A percentile compares a stretch with the other conserved stretches of the same genome.
phyloP scores from a whole-genome alignment of 2,113 vertebrate genomes.

The Chamaea fasciata region DNA sequence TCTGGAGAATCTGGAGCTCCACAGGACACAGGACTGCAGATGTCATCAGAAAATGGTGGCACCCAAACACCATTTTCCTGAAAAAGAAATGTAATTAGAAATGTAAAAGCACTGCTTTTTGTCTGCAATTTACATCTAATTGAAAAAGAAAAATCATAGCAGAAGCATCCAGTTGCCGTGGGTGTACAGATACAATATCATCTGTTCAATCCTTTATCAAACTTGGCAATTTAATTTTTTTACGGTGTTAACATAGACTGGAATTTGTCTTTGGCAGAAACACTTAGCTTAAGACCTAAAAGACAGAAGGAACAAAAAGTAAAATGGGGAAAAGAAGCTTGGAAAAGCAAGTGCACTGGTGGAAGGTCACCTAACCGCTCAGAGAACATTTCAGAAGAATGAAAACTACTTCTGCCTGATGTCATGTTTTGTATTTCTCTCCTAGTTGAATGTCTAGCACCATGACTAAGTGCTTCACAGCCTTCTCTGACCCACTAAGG shows the following conservation, averaged over 20 bases:
- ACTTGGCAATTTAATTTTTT: not conserved
- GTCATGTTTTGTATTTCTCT: not conserved
- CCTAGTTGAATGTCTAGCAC: not conserved
- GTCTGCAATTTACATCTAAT: not conserved
- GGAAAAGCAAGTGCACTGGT: not conserved
- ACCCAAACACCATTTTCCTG: constrained; percentile 85
- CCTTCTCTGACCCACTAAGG: not conserved
- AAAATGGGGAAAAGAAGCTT: not conserved
- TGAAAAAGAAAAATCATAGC: not conserved
- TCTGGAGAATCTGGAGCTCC: constrained; percentile 76
- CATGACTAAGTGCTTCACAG: not conserved
- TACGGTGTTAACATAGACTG: not conserved
- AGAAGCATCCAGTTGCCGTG: not conserved
- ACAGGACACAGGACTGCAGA: constrained; percentile 83
- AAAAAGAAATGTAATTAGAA: not conserved
- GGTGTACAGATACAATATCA: not conserved
- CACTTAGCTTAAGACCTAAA: not conserved
- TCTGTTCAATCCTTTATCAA: not conserved
- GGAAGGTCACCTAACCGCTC: not conserved
- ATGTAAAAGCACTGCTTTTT: not conserved
- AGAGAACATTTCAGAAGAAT: not conserved
- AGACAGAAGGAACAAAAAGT: not conserved
- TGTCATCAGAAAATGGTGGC: constrained; percentile 79
- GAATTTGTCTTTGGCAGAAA: not conserved
- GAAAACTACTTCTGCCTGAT: not conserved